These are phyloP conservation scores for Hyaena hyaena DNA, from an alignment of 2,113 vertebrate genomes.

Conservation along the genomic window DNA sequence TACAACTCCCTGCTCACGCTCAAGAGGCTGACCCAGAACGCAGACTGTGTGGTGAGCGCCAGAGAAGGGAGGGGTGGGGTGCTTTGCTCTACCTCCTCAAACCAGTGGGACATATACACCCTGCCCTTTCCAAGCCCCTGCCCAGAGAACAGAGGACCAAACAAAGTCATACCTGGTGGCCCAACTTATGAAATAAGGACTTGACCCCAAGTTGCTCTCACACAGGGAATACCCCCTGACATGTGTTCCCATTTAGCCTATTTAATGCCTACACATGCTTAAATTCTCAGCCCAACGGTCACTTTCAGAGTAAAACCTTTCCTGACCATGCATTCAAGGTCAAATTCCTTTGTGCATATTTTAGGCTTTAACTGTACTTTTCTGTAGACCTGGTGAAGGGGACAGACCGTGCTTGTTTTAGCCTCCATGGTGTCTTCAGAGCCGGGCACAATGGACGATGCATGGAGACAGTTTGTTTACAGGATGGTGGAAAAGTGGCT, in stretches of 20 bases:
- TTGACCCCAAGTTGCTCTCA: background rate
- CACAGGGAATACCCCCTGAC: background rate
- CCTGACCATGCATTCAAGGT: background rate
- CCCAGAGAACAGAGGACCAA: background rate
- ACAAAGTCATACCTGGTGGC: background rate
- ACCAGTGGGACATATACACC: slow-evolving; percentile 92
- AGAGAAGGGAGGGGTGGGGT: background rate
- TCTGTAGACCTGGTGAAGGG: background rate
- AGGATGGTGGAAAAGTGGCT: slow-evolving; percentile 75
- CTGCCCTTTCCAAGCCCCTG: slow-evolving; percentile 61
- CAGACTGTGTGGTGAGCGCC: slow-evolving; percentile 96
- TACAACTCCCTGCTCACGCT: slow-evolving; percentile 98
- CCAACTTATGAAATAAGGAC: background rate
- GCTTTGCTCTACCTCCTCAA: background rate
- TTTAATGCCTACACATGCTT: background rate
- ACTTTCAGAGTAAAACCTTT: background rate
- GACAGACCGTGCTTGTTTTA: background rate
- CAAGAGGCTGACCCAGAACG: slow-evolving; percentile 98
- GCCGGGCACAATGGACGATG: background rate
- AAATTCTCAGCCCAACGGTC: background rate
- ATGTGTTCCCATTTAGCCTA: background rate
- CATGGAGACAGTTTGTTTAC: slow-evolving; percentile 69
- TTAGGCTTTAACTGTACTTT: background rate
- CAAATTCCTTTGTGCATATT: slow-evolving; percentile 23
- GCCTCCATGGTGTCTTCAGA: background rate